These are phyloP conservation scores for Python bivittatus DNA, from an alignment of 2,113 vertebrate genomes.

Conservation along the genomic window DNA sequence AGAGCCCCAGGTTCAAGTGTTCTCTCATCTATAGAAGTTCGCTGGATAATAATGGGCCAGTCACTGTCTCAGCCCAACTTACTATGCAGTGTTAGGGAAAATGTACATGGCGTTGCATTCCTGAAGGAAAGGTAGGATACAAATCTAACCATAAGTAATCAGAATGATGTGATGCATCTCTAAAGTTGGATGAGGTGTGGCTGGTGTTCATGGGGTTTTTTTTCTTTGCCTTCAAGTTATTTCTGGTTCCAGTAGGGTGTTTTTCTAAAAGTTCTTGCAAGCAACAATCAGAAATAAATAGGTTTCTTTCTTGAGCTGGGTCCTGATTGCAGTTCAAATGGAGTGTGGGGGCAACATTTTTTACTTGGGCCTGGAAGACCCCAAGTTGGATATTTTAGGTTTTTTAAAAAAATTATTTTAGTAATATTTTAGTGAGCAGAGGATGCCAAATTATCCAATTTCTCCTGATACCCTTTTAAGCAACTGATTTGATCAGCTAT, in stretches of 20 bases:
- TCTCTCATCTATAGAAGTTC: neutral
- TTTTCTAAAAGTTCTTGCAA: no score
- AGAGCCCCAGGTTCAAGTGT: neutral
- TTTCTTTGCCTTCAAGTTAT: neutral
- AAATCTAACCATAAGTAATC: neutral
- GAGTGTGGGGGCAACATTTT: neutral
- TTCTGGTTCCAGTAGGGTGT: neutral
- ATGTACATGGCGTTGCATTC: neutral
- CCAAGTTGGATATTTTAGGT: neutral
- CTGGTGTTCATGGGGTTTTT: neutral
- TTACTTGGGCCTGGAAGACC: neutral
- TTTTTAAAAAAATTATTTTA: no score
- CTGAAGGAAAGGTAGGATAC: neutral
- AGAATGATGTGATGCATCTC: neutral
- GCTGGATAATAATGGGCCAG: neutral
- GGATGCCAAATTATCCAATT: neutral
- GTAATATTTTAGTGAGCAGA: no score
- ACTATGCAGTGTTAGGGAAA: neutral
- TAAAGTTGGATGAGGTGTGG: neutral
- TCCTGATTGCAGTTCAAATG: neutral
- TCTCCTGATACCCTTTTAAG: neutral
- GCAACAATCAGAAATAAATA: no score
- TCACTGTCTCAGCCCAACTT: neutral
- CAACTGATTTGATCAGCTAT: neutral
- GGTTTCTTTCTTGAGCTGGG: neutral